Evolutionary conservation across 2,888 invertebrate genomes (phyloP), one percentile per base, ranked within the genome.

Genomic region (Xanthia togata): DNA sequence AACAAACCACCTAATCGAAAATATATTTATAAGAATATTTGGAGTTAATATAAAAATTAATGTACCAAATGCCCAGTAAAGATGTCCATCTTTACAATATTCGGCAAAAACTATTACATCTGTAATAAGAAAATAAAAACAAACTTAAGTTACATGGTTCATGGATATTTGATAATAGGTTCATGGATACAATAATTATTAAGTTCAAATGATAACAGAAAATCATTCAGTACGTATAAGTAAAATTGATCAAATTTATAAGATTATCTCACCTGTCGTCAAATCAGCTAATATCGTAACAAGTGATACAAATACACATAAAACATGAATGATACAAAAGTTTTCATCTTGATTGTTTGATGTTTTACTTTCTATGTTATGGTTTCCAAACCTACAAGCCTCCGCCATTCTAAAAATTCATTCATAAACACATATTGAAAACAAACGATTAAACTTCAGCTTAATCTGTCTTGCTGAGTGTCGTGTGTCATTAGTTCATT

Each of bases 1-100:
- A 70, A 95, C 91, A 89, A 97, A 96, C 97, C 97, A 97, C 90
- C 97, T 94, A 88, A 97, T 92, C 75, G 97, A 97, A 92, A 97
- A 97, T 87, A 97, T 93, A 89, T 97, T 97, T 59, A 97, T 96
- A 81, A 97, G 92, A 83, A 97, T 92, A 88, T 97, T 97, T 65
- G 97, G 97, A 76, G 97, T 92, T 62, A 97, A 82, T 84, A 97
- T 97, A 87, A 97, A 96, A 82, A 96, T 91, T 69, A 97, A 90
- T 72, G 97, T 97, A 47, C 96, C 95, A 64, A 97, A 91, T 71
- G 97, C 97, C 97, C 97, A 97, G 87, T 95, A 94, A 64, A 95
- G 90, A 86, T 97, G 95, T 79, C 96, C 97, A 93, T 96, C 94
- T 88, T 96, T 95, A 87, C 97, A 97, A 91, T 97, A 97, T 92